These are phyloP conservation scores for Cryptotermes secundus DNA, from an alignment of 1,140 invertebrate species.

Conservation along the genomic window DNA sequence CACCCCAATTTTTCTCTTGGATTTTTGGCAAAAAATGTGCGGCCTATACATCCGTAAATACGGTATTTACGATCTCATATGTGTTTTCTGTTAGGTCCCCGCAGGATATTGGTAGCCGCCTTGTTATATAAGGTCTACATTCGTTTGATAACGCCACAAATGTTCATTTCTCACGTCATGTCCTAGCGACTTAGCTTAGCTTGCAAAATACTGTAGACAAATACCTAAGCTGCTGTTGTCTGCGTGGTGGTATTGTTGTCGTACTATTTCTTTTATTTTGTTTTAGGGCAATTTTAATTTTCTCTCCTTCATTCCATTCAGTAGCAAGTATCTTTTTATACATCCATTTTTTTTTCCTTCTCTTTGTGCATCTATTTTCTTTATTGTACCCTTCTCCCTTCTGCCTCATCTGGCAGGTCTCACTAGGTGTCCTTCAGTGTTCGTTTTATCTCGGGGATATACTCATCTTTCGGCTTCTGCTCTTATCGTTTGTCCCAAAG, in stretches of 20 bases:
- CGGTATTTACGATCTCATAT: too few species aligned
- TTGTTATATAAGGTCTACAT: too few species aligned
- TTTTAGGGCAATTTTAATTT: slow-evolving; percentile 9
- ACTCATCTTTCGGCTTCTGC: neutral
- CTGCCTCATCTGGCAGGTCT: neutral
- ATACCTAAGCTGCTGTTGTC: slow-evolving; percentile 3
- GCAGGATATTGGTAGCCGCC: too few species aligned
- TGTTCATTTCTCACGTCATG: too few species aligned
- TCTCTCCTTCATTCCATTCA: slow-evolving; percentile 1
- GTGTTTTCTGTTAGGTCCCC: too few species aligned
- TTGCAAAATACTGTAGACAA: neutral
- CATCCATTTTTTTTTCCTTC: neutral
- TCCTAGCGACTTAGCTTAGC: neutral
- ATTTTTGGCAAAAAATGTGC: too few species aligned
- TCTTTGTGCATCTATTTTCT: neutral
- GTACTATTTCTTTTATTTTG: slow-evolving; percentile 4
- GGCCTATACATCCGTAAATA: too few species aligned
- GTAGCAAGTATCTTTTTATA: slow-evolving; percentile 16
- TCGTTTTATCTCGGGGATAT: neutral
- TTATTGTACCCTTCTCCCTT: neutral
- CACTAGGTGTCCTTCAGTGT: neutral
- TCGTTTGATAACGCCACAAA: too few species aligned
- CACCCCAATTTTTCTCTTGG: too few species aligned
- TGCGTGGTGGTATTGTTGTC: neutral
- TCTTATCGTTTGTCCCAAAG: neutral